These are phyloP conservation scores for Idaea biselata DNA, from an alignment of 2,888 invertebrate species.

Conservation along the genomic window DNA sequence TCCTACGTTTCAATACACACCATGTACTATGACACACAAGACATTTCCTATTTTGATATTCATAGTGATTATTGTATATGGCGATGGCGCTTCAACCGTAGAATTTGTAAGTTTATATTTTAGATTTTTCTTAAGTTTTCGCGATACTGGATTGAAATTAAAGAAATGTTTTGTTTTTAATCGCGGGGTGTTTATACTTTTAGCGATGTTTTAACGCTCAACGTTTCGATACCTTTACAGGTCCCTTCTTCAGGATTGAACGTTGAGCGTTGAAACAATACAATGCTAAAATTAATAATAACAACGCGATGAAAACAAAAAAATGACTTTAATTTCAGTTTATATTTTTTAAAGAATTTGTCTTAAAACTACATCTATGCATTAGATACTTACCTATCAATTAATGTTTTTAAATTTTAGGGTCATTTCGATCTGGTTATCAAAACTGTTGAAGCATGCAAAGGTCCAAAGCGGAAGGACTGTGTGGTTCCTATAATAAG, in stretches of 20 bases:
- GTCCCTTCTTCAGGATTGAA: no score
- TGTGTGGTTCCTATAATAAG: slow-evolving; percentile 24
- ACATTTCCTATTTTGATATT: neutral
- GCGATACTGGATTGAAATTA: no score
- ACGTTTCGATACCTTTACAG: no score
- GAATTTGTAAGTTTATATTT: neutral
- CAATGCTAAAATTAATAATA: no score
- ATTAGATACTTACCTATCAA: neutral
- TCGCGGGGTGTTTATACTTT: no score
- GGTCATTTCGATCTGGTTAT: neutral
- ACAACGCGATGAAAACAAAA: no score
- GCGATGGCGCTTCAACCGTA: neutral
- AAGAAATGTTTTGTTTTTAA: no score
- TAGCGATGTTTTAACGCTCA: no score
- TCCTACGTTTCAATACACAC: neutral
- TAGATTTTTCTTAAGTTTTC: no score
- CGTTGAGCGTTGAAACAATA: no score
- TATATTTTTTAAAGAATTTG: neutral
- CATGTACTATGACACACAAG: neutral
- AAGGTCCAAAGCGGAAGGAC: slow-evolving; percentile 23
- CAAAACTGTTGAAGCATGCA: slow-evolving; percentile 6
- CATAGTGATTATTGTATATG: neutral
- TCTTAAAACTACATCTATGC: no score
- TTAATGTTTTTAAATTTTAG: neutral
- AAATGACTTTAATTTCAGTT: no score